Evolutionary conservation across 2,888 invertebrate genomes (phyloP).

Genomic region (Heteromyza rotundicornis): DNA sequence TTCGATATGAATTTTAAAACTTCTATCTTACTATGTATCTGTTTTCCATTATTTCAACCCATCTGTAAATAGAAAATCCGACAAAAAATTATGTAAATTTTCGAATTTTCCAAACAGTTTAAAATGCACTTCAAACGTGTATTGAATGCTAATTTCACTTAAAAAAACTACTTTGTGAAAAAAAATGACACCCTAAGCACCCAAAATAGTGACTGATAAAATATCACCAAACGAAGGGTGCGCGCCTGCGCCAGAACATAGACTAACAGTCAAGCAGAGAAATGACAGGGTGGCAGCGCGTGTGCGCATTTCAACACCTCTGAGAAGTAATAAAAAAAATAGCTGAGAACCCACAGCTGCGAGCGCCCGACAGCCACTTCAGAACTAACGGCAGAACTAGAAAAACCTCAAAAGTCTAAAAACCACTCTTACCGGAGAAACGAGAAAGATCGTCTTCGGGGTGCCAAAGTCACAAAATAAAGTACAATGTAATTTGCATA

Average conservation of each 20-base stretch:
- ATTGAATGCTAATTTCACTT: conserved; percentile 6
- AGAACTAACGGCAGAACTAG: neutral
- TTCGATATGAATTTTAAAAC: too few species aligned
- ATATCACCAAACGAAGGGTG: neutral
- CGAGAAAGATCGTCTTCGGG: neutral
- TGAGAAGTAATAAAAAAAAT: neutral
- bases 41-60: too few species aligned
- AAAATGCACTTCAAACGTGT: conserved; percentile 2
- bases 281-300: conserved; percentile 5
- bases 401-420: neutral
- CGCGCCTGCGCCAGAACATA: conserved; percentile 5
- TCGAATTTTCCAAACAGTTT: conserved; percentile 4
- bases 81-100: neutral
- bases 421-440: neutral
- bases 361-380: neutral
- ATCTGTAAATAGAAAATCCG: neutral
- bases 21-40: too few species aligned
- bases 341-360: neutral
- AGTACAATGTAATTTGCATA: neutral
- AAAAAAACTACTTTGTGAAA: neutral
- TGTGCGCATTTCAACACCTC: conserved; percentile 9
- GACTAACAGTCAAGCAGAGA: neutral
- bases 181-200: conserved; percentile 7
- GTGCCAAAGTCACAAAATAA: neutral
- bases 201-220: neutral